These are phyloP conservation scores for Enteromius paludinosus DNA, from an alignment of 2,797 vertebrate genomes.

Conservation along the genomic window DNA sequence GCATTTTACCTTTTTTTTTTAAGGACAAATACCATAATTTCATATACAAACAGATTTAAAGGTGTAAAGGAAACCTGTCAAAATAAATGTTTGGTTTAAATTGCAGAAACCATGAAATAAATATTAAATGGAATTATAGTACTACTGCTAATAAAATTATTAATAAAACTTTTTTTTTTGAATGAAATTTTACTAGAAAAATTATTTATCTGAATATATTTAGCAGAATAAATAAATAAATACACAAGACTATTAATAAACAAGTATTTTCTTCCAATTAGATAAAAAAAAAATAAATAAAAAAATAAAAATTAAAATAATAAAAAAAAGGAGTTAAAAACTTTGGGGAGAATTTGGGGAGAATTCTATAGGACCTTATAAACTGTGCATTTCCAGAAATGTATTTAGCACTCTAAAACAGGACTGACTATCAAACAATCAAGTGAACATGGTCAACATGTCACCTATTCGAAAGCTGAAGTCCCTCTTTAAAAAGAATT, in stretches of 20 bases:
- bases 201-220: background rate
- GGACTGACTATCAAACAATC: background rate
- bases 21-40: no score
- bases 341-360: no score
- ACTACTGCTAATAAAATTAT: background rate
- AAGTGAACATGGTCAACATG: background rate
- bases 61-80: background rate
- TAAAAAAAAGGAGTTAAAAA: no score
- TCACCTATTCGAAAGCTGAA: constrained; percentile 1
- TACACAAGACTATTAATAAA: background rate
- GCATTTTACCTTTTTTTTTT: no score
- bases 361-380: background rate
- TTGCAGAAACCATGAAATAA: background rate
- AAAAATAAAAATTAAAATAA: no score
- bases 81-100: background rate
- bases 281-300: no score
- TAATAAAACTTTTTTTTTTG: background rate
- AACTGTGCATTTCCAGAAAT: background rate
- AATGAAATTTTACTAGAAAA: background rate
- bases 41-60: no score
- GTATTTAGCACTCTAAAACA: background rate
- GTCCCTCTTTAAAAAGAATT: background rate
- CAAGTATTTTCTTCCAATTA: no score
- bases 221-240: background rate
- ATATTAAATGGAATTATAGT: background rate